Evolutionary conservation across 2,113 vertebrate genomes (phyloP).

Genomic region (Amazona vittata): DNA sequence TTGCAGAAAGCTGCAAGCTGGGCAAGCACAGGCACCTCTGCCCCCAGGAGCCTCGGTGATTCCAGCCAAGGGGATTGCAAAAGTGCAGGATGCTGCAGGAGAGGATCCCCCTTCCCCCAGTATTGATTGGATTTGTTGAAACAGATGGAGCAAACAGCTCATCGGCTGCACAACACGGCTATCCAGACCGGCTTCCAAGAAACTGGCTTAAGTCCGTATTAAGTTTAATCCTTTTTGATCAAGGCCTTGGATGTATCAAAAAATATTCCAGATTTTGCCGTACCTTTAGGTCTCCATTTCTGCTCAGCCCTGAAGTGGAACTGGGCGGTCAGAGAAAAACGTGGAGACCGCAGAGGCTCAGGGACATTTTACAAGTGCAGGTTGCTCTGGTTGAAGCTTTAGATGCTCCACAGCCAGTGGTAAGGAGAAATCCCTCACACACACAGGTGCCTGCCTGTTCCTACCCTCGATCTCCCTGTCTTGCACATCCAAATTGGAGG

Average conservation of each 20-base stretch:
- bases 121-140: constrained; percentile 16
- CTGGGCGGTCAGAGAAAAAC: neutral
- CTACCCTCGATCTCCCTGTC: rapidly evolving
- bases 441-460: neutral
- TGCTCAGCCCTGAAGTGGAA: neutral
- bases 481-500: neutral
- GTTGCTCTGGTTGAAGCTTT: neutral
- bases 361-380: neutral
- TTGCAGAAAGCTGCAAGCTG: neutral
- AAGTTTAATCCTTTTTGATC: constrained; percentile 46
- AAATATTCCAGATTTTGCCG: constrained; percentile 23
- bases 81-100: neutral
- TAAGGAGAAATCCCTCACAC: rapidly evolving
- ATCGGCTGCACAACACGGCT: neutral
- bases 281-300: neutral
- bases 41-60: neutral
- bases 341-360: neutral
- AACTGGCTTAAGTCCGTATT: constrained; percentile 10
- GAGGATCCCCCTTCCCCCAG: neutral
- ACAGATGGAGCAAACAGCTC: constrained; percentile 41
- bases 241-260: neutral
- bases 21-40: neutral
- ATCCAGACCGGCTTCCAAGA: constrained; percentile 13
- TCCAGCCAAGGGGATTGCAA: neutral
- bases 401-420: neutral